Conservation (phyloP, 2,113 vertebrate species). For the Cyphomyrus plagiostoma region DNA sequence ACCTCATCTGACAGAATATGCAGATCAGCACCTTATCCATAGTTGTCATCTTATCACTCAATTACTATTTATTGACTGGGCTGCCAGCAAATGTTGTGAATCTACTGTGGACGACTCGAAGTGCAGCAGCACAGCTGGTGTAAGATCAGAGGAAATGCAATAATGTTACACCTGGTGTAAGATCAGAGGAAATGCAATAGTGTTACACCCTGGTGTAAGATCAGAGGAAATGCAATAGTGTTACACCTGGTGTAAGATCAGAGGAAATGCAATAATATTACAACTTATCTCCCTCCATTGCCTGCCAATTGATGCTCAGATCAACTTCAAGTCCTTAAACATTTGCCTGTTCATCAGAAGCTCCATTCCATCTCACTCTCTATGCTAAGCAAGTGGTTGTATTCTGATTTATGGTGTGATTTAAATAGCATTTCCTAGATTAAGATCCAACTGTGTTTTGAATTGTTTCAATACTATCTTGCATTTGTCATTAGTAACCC, state of each 20-base stretch:
- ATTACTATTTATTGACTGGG: neutral
- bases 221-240: neutral
- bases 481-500: neutral
- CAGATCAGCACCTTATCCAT: neutral
- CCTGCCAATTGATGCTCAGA: neutral
- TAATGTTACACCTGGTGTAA: neutral
- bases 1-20: neutral
- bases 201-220: neutral
- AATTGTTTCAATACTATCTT: neutral
- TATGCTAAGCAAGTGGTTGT: neutral
- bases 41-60: neutral
- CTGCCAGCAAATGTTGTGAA: neutral
- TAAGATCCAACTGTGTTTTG: neutral
- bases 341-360: neutral
- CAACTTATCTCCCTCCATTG: neutral
- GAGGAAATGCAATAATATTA: neutral
- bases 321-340: neutral
- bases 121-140: neutral
- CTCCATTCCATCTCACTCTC: neutral
- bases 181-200: neutral
- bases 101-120: neutral
- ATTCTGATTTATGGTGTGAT: neutral
- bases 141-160: neutral
- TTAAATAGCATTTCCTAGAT: neutral
- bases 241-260: neutral